Evolutionary conservation across 2,113 vertebrate species (phyloP).

Genomic region (Rhinichthys klamathensis): DNA sequence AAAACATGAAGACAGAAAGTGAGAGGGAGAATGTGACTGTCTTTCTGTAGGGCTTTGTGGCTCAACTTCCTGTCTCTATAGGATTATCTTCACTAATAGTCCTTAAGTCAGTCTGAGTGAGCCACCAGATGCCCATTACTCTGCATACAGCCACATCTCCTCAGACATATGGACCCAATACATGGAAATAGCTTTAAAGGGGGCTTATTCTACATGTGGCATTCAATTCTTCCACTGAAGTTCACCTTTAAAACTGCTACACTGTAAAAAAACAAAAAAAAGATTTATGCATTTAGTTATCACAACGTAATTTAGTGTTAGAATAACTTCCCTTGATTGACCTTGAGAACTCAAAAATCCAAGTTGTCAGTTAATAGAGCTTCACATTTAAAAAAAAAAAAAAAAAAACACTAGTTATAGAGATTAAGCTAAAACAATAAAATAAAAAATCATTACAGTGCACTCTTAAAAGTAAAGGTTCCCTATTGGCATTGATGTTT

Average conservation of each 20-base stretch:
- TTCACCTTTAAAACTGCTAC: neutral
- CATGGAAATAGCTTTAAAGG: neutral
- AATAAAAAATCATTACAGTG: too few relatives aligned
- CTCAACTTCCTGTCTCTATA: constrained; percentile 56
- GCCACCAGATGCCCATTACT: constrained; percentile 58
- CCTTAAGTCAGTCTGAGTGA: constrained; percentile 74
- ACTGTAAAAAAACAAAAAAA: neutral
- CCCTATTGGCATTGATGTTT: too few relatives aligned
- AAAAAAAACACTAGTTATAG: too few relatives aligned
- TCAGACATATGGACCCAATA: constrained; percentile 31
- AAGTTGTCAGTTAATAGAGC: neutral
- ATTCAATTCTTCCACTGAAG: neutral
- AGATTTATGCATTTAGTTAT: neutral
- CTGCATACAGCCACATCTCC: constrained; percentile 1
- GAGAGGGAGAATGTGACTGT: constrained; percentile 57
- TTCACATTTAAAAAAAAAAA: neutral
- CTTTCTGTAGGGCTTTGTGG: constrained; percentile 38
- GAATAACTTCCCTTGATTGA: neutral
- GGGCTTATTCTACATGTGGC: neutral
- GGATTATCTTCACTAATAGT: constrained; percentile 77
- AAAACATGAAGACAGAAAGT: constrained; percentile 13
- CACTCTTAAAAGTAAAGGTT: too few relatives aligned
- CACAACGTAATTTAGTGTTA: neutral
- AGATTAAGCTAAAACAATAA: too few relatives aligned
- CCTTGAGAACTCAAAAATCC: neutral